Evolutionary conservation across 2,797 vertebrate species (phyloP).

Genomic region (Onychomys torridus): DNA sequence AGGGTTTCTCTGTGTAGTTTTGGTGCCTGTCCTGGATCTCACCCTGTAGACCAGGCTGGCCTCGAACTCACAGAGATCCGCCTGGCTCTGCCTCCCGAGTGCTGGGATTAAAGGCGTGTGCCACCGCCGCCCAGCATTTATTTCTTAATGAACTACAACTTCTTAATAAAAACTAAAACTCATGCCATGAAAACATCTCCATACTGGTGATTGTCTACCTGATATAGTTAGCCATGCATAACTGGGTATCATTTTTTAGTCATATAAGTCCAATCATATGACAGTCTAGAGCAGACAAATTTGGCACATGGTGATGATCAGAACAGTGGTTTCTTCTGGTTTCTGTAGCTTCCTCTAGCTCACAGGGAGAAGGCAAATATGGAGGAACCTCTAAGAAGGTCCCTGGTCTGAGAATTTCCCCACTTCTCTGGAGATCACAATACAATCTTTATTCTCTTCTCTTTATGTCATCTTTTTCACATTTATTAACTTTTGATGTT

Average conservation of each 20-base stretch:
- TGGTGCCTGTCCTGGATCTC: too few relatives aligned
- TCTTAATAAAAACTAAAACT: slow-evolving; percentile 7
- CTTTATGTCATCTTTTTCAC: background rate
- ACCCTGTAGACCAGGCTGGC: too few relatives aligned
- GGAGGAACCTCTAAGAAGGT: background rate
- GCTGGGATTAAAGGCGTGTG: too few relatives aligned
- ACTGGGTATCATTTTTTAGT: background rate
- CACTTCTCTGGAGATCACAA: background rate
- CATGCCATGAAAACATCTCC: background rate
- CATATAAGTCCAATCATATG: background rate
- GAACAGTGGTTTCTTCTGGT: background rate
- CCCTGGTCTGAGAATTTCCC: background rate
- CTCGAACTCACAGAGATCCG: too few relatives aligned
- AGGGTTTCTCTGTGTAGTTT: too few relatives aligned
- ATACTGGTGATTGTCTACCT: background rate
- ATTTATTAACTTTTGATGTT: background rate
- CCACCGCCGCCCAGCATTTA: too few relatives aligned
- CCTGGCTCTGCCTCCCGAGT: too few relatives aligned
- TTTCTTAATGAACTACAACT: background rate
- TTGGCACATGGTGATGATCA: background rate
- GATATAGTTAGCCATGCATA: background rate
- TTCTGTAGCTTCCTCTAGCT: background rate
- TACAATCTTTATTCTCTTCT: background rate
- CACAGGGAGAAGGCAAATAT: background rate
- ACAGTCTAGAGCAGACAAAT: background rate